Base-by-base conservation (phyloP, 2,888 invertebrate species). In the Amphipoea lucens region DNA sequence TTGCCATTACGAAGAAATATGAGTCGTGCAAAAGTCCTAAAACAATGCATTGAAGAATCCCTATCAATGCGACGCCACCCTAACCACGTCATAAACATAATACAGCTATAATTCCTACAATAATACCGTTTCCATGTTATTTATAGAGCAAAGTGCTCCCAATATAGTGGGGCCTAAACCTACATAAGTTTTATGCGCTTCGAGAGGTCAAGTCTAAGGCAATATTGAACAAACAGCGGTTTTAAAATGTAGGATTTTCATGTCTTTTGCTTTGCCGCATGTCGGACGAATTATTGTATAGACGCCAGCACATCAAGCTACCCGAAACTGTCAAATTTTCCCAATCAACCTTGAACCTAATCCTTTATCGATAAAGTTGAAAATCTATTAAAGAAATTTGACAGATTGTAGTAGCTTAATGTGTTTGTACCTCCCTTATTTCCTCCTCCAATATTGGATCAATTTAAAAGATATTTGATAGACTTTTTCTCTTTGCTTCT, bases 161-260 rank as follows among this genome's bases (percentile, higher is more conserved):
- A 85, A 80, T 83, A 83, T 80, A 83, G 71, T 1, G 17, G 45
- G 71, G 20, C 57, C 74, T 63, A 11, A 11, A 68, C n/a, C 20
- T 65, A 12, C 67, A 29, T 54, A 20, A 0, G 7, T 60, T 81
- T 68, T 72, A 81, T 75, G 36, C 14, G 81, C 75, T 11, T 23
- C 0, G 12, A 60, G 83, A 81, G 85, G 85, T 83, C 83, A 85
- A 83, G 85, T 51, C 2, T 75, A 67, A 82, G 76, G 66, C 54
- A 48, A 42, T 29, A 20, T 36, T 14, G 45, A 57, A 14, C 14
- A 7, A 20, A 40, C 45, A 29, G 7, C 5, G 60, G 20, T 36
- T 40, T 71, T 74, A 17, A 51, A 80, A 62, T n/a, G 23, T 45
- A 60, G 7, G 6, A 29, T 57, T 71, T 48, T 51, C 12, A 67